Evolutionary conservation across 1,140 invertebrate genomes (phyloP).

Genomic region (Charaxes varanes): DNA sequence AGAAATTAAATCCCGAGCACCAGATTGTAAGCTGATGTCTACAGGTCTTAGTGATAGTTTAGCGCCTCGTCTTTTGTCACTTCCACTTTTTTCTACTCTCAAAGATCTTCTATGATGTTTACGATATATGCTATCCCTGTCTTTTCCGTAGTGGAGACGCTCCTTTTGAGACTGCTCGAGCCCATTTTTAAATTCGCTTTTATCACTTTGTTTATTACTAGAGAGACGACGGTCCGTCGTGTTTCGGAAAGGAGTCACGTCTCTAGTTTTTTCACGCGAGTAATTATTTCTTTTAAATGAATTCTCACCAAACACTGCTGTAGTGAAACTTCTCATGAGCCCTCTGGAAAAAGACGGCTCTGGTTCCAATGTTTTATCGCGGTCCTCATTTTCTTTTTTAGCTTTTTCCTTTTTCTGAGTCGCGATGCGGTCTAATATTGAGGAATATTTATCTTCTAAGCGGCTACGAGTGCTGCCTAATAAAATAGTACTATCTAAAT

Average conservation of each 20-base stretch:
- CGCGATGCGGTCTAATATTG: slow-evolving; percentile 80
- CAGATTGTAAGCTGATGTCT: slow-evolving; percentile 61
- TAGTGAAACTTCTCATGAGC: slow-evolving; percentile 77
- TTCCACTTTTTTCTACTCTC: slow-evolving; percentile 73
- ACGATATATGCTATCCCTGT: slow-evolving; percentile 67
- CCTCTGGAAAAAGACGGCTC: slow-evolving; percentile 65
- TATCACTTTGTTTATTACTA: slow-evolving; percentile 45
- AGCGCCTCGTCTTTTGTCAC: slow-evolving; percentile 46
- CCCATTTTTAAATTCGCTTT: slow-evolving; percentile 54
- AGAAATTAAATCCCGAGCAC: slow-evolving; percentile 54
- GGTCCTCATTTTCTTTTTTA: slow-evolving; percentile 70
- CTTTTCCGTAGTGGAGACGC: slow-evolving; percentile 53
- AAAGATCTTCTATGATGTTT: slow-evolving; percentile 63
- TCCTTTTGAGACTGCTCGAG: slow-evolving; percentile 51
- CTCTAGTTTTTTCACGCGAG: slow-evolving; percentile 63
- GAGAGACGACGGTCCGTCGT: slow-evolving; percentile 51
- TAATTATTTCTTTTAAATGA: slow-evolving; percentile 72
- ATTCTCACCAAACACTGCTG: slow-evolving; percentile 79
- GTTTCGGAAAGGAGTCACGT: slow-evolving; percentile 76
- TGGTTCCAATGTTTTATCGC: slow-evolving; percentile 80
- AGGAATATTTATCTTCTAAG: slow-evolving; percentile 84
- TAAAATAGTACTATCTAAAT: slow-evolving; percentile 51
- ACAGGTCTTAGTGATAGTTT: slow-evolving; percentile 69
- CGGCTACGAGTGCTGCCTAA: slow-evolving; percentile 76
- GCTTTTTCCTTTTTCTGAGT: slow-evolving; percentile 74